Base-by-base conservation (phyloP, 2,113 vertebrate species). In the Calonectris borealis region DNA sequence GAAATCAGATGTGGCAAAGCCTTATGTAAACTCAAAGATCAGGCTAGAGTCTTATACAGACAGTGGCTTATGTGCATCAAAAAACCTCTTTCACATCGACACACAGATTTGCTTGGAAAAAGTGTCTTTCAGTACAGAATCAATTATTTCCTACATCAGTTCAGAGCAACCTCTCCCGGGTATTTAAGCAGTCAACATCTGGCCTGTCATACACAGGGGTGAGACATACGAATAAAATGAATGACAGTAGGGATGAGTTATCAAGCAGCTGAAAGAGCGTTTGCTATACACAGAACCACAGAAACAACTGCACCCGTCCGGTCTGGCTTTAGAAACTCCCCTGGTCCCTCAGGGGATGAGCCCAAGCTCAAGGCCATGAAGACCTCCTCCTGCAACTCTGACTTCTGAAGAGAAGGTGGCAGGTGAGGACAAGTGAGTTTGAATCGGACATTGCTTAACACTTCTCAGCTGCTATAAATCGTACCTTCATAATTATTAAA, bases 271-370 rank as follows among this genome's bases (percentile, higher is more conserved):
- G 40, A 73, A 69, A 44, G 49, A 77, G 19, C 2, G 0, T 44
- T 54, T 44, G 26, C 73, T 46, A 49, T 7, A 32, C 15, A 79
- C 1, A 19, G 64, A 93, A 52, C 1, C 3, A 57, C 18, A 90
- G 48, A 55, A 83, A 62, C 20, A 78, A 65, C 51, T 29, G 48
- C 11, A 51, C 26, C 13, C 1, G 0, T 36, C 38, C 2, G 0
- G 2, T 60, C 52, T 68, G 40, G 17, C 49, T 88, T 61, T 54
- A 66, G 52, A 83, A 88, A 38, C 8, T n/a, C 36, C 48, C 40
- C 58, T 46, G 9, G 61, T 54, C 16, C 24, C 42, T 40, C 57
- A 66, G 31, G 14, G 29, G 38, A n/a, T 3, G 4, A 73, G 12
- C 27, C 21, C 20, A 17, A 84, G 42, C 49, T 79, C 24, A 66